Base-by-base conservation (phyloP, 2,888 invertebrate species). In the Parnassius apollo region DNA sequence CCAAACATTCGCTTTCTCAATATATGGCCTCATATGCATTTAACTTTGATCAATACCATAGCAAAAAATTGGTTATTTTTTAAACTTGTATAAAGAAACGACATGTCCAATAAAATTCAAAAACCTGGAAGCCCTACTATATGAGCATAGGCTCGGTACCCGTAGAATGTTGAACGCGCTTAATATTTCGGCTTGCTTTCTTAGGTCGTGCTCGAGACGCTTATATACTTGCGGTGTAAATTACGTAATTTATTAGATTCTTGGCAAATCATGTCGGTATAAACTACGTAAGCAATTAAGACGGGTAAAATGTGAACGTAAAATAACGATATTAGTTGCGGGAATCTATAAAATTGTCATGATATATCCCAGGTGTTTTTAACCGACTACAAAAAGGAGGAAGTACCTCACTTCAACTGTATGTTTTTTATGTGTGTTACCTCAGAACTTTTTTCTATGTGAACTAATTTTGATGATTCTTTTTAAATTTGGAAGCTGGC, bases 161-260 rank as follows among this genome's bases (percentile, higher is more conserved):
- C 59, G 63, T 64, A 64, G 63, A 64, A 64, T 64, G 63, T 64
- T 60, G 64, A 68, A 62, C 66, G 65, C 68, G 64, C 56, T 56
- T 77, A 81, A 80, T 81, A 82, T 82, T 84, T 83, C 70, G 79
- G 73, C 75, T 77, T 77, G 73, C 75, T 77, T 77, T 73, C 72
- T 71, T 70, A 72, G 70, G 70, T 64, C 67, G 67, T 65, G 64
- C 52, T 69, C 66, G 66, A 67, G 72, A 72, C 69, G 68, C 69
- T 70, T 68, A 66, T 60, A 63, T 66, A 66, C 67, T 46, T 25
- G 56, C 56, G 44, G 68, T 69, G 68, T 68, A 68, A 68, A 63
- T 65, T 56, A 59, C 59, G 59, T 56, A 64, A 64, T 64, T 64
- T 64, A 64, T 64, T 64, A 45, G 42, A 52, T 25, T 35, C 50